Base-by-base conservation (phyloP, 2,113 vertebrate species). In the Coryphaenoides rupestris region DNA sequence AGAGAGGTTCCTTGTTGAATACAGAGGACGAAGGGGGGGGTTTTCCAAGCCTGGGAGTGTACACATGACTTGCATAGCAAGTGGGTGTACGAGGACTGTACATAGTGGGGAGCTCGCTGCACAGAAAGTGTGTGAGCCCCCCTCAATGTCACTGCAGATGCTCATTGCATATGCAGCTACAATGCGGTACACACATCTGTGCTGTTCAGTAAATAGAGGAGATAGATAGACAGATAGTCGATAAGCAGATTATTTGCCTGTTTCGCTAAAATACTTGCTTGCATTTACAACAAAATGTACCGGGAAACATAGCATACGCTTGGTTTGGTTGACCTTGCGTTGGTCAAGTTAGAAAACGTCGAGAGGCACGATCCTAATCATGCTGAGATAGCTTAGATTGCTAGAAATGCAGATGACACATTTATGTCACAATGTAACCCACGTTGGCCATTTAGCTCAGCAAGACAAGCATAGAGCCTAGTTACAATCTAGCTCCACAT, bases 331-430 rank as follows among this genome's bases (percentile, higher is more conserved):
- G 73, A 76, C 64, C 63, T 66, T 58, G 49, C 9, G 45, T 66
- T 73, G 67, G 16, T 17, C 9, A 47, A 64, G 45, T 65, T 61
- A 19, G 28, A 21, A 55, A 65, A 76, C 75, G 55, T 69, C 58
- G 62, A 67, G 55, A 40, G 47, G 28, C 19, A 58, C 23, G 58
- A 21, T 28, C 19, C 14, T 58, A 26, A 58, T 63, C 23, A 58
- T n/a, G n/a, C 1, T 21, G 19, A 59, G 45, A 60, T 13, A 59
- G 59, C 49, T 23, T 53, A 63, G 47, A 62, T 53, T 74, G 59
- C 65, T 46, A 64, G 65, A 46, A 33, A 76, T 21, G 57, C 63
- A 72, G 59, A 57, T n/a, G 59, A 74, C 69, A 77, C 75, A 62
- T 65, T 53, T 50, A 40, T n/a, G 60, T 45, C 49, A 33, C 26